Percentiles rank a stretch among this genome's conserved stretches.
phyloP scores from a whole-genome alignment of 64 coral and sea anemone genomes.

The Porites lutea region DNA sequence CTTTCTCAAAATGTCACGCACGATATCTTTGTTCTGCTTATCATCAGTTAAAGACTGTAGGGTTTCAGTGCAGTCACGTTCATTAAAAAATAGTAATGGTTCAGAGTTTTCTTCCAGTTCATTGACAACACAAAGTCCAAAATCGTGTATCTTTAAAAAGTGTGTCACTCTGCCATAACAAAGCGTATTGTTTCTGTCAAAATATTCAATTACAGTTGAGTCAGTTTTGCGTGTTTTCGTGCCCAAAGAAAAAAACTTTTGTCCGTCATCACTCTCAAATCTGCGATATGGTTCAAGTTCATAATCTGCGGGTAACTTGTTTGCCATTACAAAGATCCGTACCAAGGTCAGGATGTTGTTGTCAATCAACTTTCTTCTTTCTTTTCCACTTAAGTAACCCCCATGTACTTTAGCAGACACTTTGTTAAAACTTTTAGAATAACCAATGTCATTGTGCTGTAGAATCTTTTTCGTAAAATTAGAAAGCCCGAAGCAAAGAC shows the following conservation, averaged over 20 bases:
- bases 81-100: slow-evolving; percentile 23
- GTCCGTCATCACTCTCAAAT: slow-evolving; percentile 53
- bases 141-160: slow-evolving; percentile 51
- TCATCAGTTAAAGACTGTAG: slow-evolving; percentile 26
- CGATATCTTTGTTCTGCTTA: slow-evolving; percentile 51
- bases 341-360: slow-evolving; percentile 48
- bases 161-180: slow-evolving; percentile 53
- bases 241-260: slow-evolving; percentile 60
- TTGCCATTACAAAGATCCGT: slow-evolving; percentile 34
- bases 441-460: slow-evolving; percentile 33
- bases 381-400: slow-evolving; percentile 60
- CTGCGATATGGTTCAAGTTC: slow-evolving; percentile 51
- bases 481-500: not conserved
- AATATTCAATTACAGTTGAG: slow-evolving; percentile 64
- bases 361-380: slow-evolving; percentile 43
- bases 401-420: slow-evolving; percentile 45
- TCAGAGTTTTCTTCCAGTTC: slow-evolving; percentile 20
- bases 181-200: slow-evolving; percentile 41
- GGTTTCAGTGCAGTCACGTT: slow-evolving; percentile 28
- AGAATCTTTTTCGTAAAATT: slow-evolving; percentile 31
- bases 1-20: slow-evolving; percentile 23
- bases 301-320: slow-evolving; percentile 39
- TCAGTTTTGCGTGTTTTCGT: slow-evolving; percentile 58
- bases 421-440: slow-evolving; percentile 39
- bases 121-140: slow-evolving; percentile 65